These are phyloP conservation scores for Acromyrmex charruanus DNA, from an alignment of 1,140 invertebrate species.

Conservation along the genomic window DNA sequence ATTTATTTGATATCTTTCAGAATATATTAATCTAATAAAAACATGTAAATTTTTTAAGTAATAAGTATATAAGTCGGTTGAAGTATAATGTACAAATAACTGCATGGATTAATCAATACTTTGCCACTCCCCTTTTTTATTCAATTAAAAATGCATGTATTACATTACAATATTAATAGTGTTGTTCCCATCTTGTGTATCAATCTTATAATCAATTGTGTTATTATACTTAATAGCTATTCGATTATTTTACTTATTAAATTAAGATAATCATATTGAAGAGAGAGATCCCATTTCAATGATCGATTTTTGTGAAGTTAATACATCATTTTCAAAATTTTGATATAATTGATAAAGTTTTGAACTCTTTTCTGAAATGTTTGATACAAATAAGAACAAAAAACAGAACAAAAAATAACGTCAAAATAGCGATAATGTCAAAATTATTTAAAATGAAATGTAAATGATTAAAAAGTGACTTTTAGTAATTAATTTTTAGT, in stretches of 20 bases:
- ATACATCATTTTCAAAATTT: neutral
- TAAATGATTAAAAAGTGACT: too few species aligned
- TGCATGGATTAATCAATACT: slow-evolving; percentile 16
- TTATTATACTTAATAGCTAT: neutral
- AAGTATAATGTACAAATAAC: neutral
- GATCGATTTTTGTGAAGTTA: neutral
- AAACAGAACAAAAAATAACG: too few species aligned
- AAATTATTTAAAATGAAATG: too few species aligned
- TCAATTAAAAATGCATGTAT: slow-evolving; percentile 14
- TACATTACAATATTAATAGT: neutral
- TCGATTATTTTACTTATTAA: slow-evolving; percentile 5
- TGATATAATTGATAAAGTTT: neutral
- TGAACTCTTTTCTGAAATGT: neutral
- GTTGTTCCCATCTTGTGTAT: neutral
- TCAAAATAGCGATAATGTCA: too few species aligned
- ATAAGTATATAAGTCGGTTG: neutral
- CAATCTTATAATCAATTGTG: neutral
- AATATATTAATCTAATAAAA: neutral
- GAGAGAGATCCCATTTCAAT: neutral
- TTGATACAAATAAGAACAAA: too few species aligned
- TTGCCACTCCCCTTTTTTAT: neutral
- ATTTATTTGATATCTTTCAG: neutral
- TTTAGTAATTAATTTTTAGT: too few species aligned
- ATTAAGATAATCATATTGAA: neutral
- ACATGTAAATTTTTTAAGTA: neutral